A percentile compares a stretch with the other conserved stretches of the same genome.
phyloP scores from a whole-genome alignment of 1,140 invertebrate genomes.

The Apolygus lucorum region DNA sequence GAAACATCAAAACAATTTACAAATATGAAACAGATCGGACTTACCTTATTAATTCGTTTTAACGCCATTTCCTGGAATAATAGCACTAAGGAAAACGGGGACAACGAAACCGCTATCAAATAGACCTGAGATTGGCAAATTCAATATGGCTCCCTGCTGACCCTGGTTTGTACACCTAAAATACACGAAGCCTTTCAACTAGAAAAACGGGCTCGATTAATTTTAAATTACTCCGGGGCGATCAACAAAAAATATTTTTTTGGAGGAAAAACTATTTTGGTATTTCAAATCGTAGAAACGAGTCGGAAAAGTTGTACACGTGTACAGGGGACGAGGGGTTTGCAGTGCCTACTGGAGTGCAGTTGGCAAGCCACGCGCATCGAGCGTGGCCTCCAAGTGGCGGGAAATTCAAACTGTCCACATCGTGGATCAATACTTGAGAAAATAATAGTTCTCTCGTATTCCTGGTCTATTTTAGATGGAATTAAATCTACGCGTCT shows the following conservation, averaged over 20 bases:
- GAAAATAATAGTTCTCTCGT: too few species aligned
- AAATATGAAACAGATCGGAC: conserved; percentile 41
- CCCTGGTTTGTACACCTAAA: conserved; percentile 1
- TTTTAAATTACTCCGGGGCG: background rate
- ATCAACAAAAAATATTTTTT: background rate
- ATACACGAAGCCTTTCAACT: background rate
- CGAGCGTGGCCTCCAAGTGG: too few species aligned
- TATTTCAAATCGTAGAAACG: background rate
- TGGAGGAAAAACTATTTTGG: background rate
- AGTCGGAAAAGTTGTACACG: background rate
- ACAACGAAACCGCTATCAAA: conserved; percentile 46
- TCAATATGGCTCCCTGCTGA: conserved; percentile 44
- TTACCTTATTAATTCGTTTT: conserved; percentile 93
- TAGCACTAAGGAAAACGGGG: conserved; percentile 33
- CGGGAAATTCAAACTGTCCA: background rate
- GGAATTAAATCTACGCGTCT: too few species aligned
- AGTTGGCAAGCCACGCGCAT: background rate
- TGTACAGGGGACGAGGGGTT: background rate
- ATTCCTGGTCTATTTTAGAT: too few species aligned
- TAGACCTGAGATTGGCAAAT: conserved; percentile 48
- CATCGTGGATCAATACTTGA: too few species aligned
- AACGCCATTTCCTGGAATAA: conserved; percentile 70
- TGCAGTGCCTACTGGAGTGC: background rate
- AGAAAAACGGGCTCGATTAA: background rate
- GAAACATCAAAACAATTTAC: too few species aligned